A percentile compares a stretch with the other conserved stretches of the same genome.
Conservation (phyloP, 2,113 vertebrate genomes). For the Eira barbara region DNA sequence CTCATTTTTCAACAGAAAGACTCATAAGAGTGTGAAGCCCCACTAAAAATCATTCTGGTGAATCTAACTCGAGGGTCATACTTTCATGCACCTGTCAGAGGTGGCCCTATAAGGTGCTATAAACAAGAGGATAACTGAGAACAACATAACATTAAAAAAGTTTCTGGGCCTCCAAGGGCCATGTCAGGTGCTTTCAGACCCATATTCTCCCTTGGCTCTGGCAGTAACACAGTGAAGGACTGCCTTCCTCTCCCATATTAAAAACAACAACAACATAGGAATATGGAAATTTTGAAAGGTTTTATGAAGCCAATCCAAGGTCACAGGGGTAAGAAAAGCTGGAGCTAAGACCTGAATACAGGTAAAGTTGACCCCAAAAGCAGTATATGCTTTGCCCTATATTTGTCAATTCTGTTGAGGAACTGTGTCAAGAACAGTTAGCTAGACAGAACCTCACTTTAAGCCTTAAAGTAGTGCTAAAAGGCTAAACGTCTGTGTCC, state of each 20-base stretch:
- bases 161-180: background rate
- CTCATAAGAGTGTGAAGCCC: background rate
- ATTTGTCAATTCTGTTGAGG: background rate
- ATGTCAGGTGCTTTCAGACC: background rate
- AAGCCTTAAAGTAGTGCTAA: background rate
- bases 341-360: slow-evolving; percentile 4
- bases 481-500: background rate
- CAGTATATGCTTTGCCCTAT: background rate
- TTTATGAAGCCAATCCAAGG: background rate
- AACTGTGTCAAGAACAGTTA: background rate
- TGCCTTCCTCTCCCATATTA: background rate
- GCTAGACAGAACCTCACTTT: background rate
- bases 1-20: background rate
- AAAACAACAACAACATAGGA: background rate
- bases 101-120: background rate
- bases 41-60: background rate
- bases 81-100: background rate
- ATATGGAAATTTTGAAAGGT: background rate
- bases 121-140: background rate
- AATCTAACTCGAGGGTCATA: background rate
- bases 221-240: background rate
- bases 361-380: background rate
- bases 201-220: background rate
- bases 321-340: background rate
- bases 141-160: background rate